Conservation (phyloP, 2,888 invertebrate species). For the Hydraecia micacea region DNA sequence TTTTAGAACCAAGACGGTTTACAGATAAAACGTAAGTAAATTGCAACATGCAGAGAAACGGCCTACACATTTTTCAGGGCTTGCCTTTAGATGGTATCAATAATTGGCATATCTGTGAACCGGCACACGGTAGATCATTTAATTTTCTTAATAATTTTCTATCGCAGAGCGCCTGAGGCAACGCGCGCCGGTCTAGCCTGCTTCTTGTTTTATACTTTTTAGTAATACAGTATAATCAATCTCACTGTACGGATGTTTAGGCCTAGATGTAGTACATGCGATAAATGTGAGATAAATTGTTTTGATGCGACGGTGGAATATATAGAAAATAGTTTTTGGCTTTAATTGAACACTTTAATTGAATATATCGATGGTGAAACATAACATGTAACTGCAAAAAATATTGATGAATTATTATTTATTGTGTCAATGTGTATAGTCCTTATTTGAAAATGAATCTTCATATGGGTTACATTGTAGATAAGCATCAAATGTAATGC, state of each 20-base stretch:
- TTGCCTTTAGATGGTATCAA: slow-evolving; percentile 85
- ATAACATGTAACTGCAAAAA: not conserved
- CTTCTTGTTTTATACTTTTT: slow-evolving; percentile 85
- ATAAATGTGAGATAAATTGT: slow-evolving; percentile 62
- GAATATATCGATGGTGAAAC: not conserved
- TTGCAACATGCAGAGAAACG: slow-evolving; percentile 77
- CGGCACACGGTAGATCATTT: slow-evolving; percentile 88
- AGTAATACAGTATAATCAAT: slow-evolving; percentile 86
- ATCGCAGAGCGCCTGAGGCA: slow-evolving; percentile 84
- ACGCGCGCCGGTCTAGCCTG: slow-evolving; percentile 76
- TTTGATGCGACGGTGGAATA: slow-evolving; percentile 29
- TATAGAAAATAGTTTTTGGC: not conserved
- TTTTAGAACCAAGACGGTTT: slow-evolving; percentile 76
- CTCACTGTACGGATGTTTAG: slow-evolving; percentile 80
- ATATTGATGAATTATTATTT: not conserved
- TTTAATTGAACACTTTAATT: slow-evolving; percentile 7
- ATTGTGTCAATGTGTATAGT: not conserved
- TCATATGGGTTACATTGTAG: not conserved
- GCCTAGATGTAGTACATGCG: slow-evolving; percentile 69
- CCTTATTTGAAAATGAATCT: not conserved
- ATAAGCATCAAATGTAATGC: not conserved
- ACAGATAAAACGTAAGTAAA: slow-evolving; percentile 81
- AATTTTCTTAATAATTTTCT: slow-evolving; percentile 90
- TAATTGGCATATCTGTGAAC: slow-evolving; percentile 89
- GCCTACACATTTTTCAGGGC: slow-evolving; percentile 86